Evolutionary conservation across 2,797 vertebrate genomes (phyloP), one percentile per base, ranked within the genome.

Genomic region (Holocentrus rufus): DNA sequence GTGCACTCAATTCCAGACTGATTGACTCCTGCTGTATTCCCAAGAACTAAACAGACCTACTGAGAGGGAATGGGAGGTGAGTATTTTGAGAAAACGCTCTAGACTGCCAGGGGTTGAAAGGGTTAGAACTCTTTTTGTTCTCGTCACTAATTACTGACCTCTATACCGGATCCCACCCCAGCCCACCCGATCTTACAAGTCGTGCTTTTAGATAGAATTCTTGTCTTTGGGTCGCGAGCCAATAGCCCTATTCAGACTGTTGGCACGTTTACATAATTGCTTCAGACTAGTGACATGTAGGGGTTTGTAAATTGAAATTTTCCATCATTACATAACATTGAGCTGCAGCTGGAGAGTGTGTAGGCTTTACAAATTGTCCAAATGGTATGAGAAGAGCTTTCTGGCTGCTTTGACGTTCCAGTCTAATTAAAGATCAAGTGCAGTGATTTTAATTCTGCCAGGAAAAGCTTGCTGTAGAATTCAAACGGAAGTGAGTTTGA

Each of bases 1-100:
- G 81, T 87, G 69, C 85, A 86, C 83, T 90, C 81, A 74, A 83
- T 91, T 89, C 81, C 81, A 89, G 87, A 88, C 85, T 88, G 85
- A 91, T 89, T 65, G 85, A 89, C 87, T 89, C 74, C 73, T 56
- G 71, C 59, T 88, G 68, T 83, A 79, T 89, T 87, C 86, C 65
- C 78, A 72, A 57, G 34, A 66, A 81, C 59, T 31, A 57, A 76
- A 74, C 39, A 76, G 52, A 47, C 69, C 54, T 66, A 60, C 25
- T n/a, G 31, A 69, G 63, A 69, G 36, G 39, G 47, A 73, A 61
- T 44, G 53, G 58, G 20, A 27, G 63, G 30, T 66, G 69, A 23
- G 53, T 65, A 42, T 31, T 82, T 68, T 61, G 57, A 57, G 50
- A 44, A 82, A 79, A 85, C 30, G 13, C 25, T 79, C 62, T 1